Evolutionary conservation across 1,140 invertebrate genomes (phyloP), one percentile per base, ranked within the genome.

Genomic region (Phymorhynchus buccinoides): DNA sequence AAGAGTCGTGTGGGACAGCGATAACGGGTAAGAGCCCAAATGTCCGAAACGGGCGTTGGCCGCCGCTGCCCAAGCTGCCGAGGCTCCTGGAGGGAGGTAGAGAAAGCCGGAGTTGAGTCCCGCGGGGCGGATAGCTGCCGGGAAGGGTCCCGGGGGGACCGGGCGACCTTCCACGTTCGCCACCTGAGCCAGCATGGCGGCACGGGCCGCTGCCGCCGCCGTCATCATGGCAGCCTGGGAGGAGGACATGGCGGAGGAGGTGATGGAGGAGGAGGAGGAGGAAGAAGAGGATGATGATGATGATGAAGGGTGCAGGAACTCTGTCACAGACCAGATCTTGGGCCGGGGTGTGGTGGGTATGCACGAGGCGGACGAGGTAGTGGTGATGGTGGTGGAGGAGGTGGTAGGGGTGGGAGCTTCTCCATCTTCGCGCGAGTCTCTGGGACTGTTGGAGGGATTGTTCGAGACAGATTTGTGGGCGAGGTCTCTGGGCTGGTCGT

Each of bases 1-100:
- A 32, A 91, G 85, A 22, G 90, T 90, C 16, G 88, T 87, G 81
- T 91, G 90, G 68, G 88, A 87, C 27, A 91, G 80, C 7, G 90
- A 88, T 44, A 91, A 83, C 4, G 90, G 88, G 73, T 89, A 90
- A 32, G 71, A 37, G n/a, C 85, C 84, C 32, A 83, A 73, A 37
- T 86, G 75, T 66, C 85, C 87, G 71, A 88, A 89, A 14, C 88
- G 82, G 1, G 84, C 82, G 12, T 78, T 83, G n/a, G 87, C 88
- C 3, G 86, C 85, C 18, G 85, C 79, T 2, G 86, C 81, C 18
- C 83, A 78, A 22, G 87, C 80, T 9, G 86, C 80, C 14, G 85
- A 77, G 22, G 87, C 80, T 0, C 83, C 86, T 0, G 83, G 86
- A 3, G 87, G 87, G 16, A 89, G 84, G 82, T 87, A 89, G 18